phyloP scores from a whole-genome alignment of 2,797 vertebrate genomes.

The Tapera naevia region DNA sequence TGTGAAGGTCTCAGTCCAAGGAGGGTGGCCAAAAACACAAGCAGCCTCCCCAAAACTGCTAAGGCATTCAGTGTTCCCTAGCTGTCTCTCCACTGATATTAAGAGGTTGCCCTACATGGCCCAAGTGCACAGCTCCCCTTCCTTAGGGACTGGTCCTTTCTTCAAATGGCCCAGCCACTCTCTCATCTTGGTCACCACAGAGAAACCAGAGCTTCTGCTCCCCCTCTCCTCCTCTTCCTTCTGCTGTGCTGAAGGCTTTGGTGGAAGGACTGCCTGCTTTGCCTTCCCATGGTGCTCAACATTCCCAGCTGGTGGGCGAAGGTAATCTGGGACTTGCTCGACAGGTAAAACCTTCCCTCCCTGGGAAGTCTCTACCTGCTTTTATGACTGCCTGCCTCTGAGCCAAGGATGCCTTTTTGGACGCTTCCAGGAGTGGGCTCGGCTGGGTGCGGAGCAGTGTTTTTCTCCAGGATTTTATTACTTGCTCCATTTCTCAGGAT shows the following conservation, averaged over 20 bases:
- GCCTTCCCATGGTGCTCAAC: not conserved
- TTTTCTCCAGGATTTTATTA: constrained; percentile 30
- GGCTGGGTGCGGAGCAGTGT: not conserved
- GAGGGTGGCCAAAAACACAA: not conserved
- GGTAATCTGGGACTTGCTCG: not conserved
- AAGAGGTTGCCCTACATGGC: not conserved
- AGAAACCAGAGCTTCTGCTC: not conserved
- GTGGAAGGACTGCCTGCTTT: not conserved
- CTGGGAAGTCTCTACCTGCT: not conserved
- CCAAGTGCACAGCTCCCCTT: not conserved
- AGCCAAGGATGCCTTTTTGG: constrained; percentile 47
- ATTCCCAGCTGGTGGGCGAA: not conserved
- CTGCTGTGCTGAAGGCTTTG: not conserved
- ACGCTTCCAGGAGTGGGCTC: not conserved
- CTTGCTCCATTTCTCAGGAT: not conserved
- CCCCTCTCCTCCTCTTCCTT: not conserved
- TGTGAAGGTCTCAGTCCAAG: not conserved
- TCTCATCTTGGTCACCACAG: not conserved
- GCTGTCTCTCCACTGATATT: not conserved
- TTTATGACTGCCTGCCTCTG: constrained; percentile 18
- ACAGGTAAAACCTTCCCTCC: constrained; percentile 38
- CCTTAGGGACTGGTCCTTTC: not conserved
- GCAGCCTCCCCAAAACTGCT: not conserved
- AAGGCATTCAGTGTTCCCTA: not conserved
- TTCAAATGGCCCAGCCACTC: not conserved